Conservation (phyloP, 2,797 vertebrate species). For the Valencia hispanica region DNA sequence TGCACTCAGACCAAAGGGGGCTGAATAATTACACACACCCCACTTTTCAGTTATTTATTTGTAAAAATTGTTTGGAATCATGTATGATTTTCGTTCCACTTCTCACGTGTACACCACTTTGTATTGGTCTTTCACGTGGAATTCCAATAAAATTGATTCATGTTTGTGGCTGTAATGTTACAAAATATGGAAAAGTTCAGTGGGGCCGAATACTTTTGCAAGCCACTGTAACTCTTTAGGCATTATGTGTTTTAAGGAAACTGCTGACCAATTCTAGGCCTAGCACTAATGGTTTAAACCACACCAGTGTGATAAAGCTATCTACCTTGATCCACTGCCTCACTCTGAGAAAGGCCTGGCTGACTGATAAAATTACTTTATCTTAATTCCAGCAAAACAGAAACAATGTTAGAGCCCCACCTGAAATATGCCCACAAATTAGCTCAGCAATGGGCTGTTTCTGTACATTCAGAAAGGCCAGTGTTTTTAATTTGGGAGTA, state of each 20-base stretch:
- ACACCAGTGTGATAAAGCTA: neutral
- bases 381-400: neutral
- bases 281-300: neutral
- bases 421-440: neutral
- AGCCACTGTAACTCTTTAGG: too few relatives aligned
- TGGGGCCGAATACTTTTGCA: too few relatives aligned
- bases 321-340: neutral
- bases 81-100: too few relatives aligned
- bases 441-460: neutral
- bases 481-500: neutral
- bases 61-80: too few relatives aligned
- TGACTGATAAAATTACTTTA: neutral
- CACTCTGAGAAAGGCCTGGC: neutral
- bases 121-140: too few relatives aligned
- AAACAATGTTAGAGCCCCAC: neutral
- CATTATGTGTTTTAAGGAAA: neutral
- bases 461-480: neutral
- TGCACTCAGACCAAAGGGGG: too few relatives aligned
- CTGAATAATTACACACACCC: too few relatives aligned
- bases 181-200: too few relatives aligned
- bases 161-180: too few relatives aligned
- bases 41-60: too few relatives aligned
- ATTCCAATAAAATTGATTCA: too few relatives aligned
- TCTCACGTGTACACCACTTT: too few relatives aligned
- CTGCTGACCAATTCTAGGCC: neutral